Evolutionary conservation across 2,888 invertebrate species (phyloP).

Genomic region (Cheilosia impressa): DNA sequence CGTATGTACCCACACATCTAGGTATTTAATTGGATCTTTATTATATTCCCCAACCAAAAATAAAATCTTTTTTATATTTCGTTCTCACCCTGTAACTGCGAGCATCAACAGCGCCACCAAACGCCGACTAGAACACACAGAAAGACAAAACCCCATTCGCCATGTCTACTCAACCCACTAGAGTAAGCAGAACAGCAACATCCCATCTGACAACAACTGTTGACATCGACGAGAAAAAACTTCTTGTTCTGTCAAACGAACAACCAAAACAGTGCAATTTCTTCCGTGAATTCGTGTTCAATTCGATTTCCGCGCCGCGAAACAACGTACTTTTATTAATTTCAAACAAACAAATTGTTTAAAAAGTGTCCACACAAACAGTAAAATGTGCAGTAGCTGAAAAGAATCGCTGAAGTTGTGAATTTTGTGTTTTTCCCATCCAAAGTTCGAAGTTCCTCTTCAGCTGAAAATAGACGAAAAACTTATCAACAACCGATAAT

Average conservation of each 20-base stretch:
- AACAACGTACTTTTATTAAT: neutral
- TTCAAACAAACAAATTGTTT: neutral
- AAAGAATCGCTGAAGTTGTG: neutral
- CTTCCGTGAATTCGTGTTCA: conserved; percentile 2
- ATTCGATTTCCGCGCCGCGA: neutral
- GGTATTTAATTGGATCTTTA: too few relatives aligned
- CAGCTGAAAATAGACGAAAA: neutral
- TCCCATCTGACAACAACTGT: conserved; percentile 54
- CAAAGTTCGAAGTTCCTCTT: conserved; percentile 7
- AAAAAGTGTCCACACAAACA: neutral
- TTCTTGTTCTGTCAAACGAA: conserved; percentile 20
- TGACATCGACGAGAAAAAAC: conserved; percentile 23
- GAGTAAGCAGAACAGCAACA: conserved; percentile 16
- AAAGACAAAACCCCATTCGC: conserved; percentile 1
- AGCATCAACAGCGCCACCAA: conserved; percentile 21
- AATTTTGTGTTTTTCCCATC: conserved; percentile 12
- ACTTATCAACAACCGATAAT: neutral
- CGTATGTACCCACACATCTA: too few relatives aligned
- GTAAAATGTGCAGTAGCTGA: neutral
- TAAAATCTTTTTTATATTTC: too few relatives aligned
- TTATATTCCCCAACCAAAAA: too few relatives aligned
- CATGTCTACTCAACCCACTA: neutral
- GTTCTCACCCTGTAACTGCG: too few relatives aligned
- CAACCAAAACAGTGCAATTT: conserved; percentile 41
- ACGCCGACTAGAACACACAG: conserved; percentile 6